These are phyloP conservation scores for Aphelocoma californica DNA, from an alignment of 2,797 vertebrate species.

Conservation along the genomic window DNA sequence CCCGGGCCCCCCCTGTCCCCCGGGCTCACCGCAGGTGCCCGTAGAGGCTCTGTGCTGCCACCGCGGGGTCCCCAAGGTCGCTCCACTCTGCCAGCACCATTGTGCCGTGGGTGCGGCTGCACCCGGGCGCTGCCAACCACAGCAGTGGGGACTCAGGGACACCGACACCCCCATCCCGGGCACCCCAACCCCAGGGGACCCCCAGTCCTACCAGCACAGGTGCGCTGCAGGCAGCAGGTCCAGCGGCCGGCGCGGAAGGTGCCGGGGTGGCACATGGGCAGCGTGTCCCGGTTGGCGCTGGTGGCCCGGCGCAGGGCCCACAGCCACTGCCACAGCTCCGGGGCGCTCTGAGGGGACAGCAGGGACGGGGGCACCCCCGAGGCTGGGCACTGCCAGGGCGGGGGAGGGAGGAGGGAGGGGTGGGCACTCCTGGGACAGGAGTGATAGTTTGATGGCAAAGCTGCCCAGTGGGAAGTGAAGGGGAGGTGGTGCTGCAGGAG, in stretches of 20 bases:
- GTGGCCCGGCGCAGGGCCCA: conserved; percentile 88
- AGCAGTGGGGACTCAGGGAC: not conserved
- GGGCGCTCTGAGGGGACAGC: conserved; percentile 79
- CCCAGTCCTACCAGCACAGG: not conserved
- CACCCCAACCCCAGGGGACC: not conserved
- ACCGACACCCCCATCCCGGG: not conserved
- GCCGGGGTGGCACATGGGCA: conserved; percentile 86
- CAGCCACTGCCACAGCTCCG: conserved; percentile 92
- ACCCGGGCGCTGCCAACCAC: conserved; percentile 73
- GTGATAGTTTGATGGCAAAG: not conserved
- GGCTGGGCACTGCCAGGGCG: rapidly evolving
- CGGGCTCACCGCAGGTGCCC: conserved; percentile 70
- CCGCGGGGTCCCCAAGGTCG: conserved; percentile 86
- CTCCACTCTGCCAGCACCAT: conserved; percentile 89
- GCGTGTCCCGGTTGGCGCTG: conserved; percentile 82
- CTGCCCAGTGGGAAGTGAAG: not conserved
- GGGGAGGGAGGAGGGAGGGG: too few species aligned
- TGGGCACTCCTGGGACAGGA: not conserved
- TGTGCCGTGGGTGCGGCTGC: conserved; percentile 88
- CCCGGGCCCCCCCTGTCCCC: not conserved
- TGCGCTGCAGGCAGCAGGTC: conserved; percentile 84
- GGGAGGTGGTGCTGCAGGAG: not conserved
- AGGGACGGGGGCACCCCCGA: not conserved
- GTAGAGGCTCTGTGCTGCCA: conserved; percentile 86
- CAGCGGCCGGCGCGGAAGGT: conserved; percentile 84